Conservation (phyloP, 2,113 vertebrate genomes). For the Numida meleagris region DNA sequence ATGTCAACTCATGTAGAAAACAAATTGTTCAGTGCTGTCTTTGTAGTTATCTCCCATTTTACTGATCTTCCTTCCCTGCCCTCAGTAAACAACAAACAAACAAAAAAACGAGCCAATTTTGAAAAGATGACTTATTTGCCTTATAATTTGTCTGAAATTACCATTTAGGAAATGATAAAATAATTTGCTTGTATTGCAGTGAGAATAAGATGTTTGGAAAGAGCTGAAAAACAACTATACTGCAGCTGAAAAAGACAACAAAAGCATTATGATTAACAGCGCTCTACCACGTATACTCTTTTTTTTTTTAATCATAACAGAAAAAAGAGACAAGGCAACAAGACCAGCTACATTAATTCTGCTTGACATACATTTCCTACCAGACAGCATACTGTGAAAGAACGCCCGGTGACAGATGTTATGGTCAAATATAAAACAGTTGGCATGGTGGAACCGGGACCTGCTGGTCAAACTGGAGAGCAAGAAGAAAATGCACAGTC, state of each 20-base stretch:
- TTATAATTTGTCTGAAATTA: conserved; percentile 15
- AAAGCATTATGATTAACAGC: neutral
- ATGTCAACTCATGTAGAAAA: neutral
- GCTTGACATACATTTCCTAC: conserved; percentile 25
- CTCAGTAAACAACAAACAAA: neutral
- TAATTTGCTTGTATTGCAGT: neutral
- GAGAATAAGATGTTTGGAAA: neutral
- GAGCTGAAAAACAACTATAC: neutral
- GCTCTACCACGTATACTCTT: neutral
- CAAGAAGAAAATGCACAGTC: too few species aligned
- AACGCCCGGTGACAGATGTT: neutral
- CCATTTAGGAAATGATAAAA: conserved; percentile 6
- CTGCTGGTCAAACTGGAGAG: too few species aligned
- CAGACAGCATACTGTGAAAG: neutral
- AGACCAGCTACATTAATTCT: conserved; percentile 27
- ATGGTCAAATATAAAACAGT: neutral
- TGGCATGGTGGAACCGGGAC: too few species aligned
- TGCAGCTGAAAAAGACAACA: conserved; percentile 5
- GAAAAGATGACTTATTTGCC: neutral
- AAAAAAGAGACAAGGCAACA: conserved; percentile 33
- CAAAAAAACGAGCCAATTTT: neutral
- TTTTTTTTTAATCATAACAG: neutral
- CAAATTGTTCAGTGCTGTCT: neutral
- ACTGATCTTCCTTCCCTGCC: neutral
- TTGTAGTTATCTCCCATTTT: neutral